These are phyloP conservation scores for Corvus hawaiiensis DNA, from an alignment of 2,113 vertebrate species.

Conservation along the genomic window DNA sequence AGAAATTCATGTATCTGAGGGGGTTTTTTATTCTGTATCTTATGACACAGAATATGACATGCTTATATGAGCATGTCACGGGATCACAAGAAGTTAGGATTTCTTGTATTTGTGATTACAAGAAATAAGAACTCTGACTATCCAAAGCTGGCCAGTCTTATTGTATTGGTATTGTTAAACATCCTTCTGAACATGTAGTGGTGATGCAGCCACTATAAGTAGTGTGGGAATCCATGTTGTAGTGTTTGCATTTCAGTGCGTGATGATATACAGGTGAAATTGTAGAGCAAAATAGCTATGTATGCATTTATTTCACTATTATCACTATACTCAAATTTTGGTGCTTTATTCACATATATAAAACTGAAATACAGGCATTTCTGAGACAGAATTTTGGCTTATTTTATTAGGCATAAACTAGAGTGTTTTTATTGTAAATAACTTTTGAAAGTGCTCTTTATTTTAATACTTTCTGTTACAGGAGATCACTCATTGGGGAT, in stretches of 20 bases:
- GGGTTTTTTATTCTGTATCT: background rate
- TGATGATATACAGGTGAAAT: background rate
- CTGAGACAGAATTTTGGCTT: background rate
- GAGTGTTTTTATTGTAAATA: slow-evolving; percentile 7
- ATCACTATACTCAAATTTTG: background rate
- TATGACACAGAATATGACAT: too few species aligned
- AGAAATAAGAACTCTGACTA: background rate
- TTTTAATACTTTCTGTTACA: slow-evolving; percentile 12
- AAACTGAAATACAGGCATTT: background rate
- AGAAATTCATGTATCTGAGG: background rate
- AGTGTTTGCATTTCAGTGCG: background rate
- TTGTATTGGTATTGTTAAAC: background rate
- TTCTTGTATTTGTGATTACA: background rate
- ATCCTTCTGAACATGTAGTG: background rate
- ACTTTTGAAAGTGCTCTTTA: background rate
- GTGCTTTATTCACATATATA: background rate
- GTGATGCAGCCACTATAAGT: background rate
- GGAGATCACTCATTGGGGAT: background rate
- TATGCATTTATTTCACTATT: background rate
- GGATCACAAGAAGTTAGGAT: background rate
- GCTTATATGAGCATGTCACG: background rate
- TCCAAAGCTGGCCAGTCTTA: background rate
- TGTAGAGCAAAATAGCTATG: background rate
- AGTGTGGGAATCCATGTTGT: background rate
- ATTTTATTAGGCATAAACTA: background rate